Percentiles rank a stretch among this genome's conserved stretches.
phyloP scores from a whole-genome alignment of 1,140 invertebrate species.

The Chironomus tepperi region DNA sequence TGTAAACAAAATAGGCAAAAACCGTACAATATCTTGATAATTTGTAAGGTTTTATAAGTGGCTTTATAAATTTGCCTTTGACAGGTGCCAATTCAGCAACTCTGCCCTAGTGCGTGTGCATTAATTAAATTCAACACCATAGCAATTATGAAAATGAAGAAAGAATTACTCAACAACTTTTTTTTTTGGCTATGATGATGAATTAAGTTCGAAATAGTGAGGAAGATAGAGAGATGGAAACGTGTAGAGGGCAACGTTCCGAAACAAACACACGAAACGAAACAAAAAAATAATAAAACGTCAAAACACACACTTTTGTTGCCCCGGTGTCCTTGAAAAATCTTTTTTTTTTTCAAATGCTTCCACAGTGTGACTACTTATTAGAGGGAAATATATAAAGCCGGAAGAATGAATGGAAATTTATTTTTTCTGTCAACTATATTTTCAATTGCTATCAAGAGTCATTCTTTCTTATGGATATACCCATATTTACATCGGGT shows the following conservation, averaged over 20 bases:
- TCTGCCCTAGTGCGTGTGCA: neutral
- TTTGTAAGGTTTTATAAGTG: too few species aligned
- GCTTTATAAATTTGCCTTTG: too few species aligned
- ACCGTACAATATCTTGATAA: too few species aligned
- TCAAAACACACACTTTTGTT: slow-evolving; percentile 10
- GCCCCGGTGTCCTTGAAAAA: neutral
- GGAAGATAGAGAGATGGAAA: neutral
- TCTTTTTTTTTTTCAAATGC: neutral
- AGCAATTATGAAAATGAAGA: neutral
- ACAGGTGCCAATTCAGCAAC: too few species aligned
- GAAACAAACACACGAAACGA: slow-evolving; percentile 20
- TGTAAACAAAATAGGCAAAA: too few species aligned
- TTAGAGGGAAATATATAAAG: neutral
- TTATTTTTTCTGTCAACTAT: neutral
- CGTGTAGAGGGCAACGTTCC: slow-evolving; percentile 20
- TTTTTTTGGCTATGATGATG: neutral
- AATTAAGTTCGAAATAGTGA: neutral
- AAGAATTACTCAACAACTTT: slow-evolving; percentile 9
- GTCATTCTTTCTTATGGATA: neutral
- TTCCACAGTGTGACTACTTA: too few species aligned
- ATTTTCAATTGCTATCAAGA: neutral
- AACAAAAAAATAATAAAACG: neutral
- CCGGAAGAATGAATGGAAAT: slow-evolving; percentile 18
- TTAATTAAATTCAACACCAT: slow-evolving; percentile 11
- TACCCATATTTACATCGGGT: too few species aligned